Evolutionary conservation across 2,797 vertebrate genomes (phyloP), one percentile per base, ranked within the genome.

Genomic region (Phyllotis vaccarum): DNA sequence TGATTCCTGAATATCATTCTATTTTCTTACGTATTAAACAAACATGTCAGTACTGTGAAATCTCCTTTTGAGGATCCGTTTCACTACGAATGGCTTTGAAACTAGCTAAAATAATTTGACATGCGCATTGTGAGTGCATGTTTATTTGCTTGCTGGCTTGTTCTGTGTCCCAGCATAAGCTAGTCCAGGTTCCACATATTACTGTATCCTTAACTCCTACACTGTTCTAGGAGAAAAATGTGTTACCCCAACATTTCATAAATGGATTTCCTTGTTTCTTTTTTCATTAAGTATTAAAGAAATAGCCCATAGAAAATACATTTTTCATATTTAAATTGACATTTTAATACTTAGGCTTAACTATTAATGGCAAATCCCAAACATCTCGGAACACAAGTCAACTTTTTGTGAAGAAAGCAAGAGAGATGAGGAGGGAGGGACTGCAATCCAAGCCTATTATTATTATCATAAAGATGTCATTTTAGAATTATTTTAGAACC

Each of bases 401-500:
- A 31, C 4, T 31, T 34, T 70, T 37, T 62, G 9, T 5, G 6
- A 40, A 5, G 68, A 43, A 29, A 54, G 29, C 14, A 34, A 27
- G 24, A 72, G 66, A 29, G 13, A 27, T 24, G 17, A 3, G 34
- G 34, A 87, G 37, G 52, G n/a, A 74, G 24, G 17, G 17, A 34
- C 24, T 86, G 52, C 58, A 52, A 8, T 13, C 70, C 37, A 43
- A 72, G 43, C 70, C 81, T 68, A 75, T 83, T 79, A 83, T n/a
- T 92, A 90, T 74, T 37, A 43, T 34, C 56, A 83, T 46, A 68
- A 62, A 66, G 43, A 82, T 46, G 22, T 52, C 62, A 79, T 89
- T 81, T 88, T 6, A 62, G 6, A 86, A 88, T 78, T 85, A 91
- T 87, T 90, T 94, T 80, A 40, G 90, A 87, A 94, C 86, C 64